Evolutionary conservation across 2,888 invertebrate species (phyloP).

Genomic region (Eudemis profundana): DNA sequence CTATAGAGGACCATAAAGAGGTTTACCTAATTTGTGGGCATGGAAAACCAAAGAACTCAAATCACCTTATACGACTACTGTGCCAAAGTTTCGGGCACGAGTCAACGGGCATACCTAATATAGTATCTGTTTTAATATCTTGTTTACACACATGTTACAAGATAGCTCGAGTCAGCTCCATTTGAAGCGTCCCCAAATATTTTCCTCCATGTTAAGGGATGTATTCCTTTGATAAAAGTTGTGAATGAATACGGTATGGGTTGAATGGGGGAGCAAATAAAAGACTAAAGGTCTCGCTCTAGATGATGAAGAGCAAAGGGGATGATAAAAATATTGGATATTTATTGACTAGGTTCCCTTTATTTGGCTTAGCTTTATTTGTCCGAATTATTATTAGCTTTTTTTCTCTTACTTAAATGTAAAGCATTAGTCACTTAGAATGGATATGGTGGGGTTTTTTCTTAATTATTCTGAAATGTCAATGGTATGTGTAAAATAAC

Average conservation of each 20-base stretch:
- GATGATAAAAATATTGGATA: background rate
- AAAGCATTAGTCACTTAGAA: too few species aligned
- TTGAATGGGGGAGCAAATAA: background rate
- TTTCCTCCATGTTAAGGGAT: background rate
- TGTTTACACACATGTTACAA: constrained; percentile 31
- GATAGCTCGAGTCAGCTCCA: background rate
- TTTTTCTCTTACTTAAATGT: too few species aligned
- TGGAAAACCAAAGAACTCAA: too few species aligned
- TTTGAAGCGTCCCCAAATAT: constrained; percentile 17
- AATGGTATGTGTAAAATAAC: too few species aligned
- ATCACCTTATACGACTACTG: background rate
- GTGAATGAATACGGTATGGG: background rate
- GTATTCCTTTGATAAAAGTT: background rate
- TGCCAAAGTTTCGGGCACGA: constrained; percentile 24
- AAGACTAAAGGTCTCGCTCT: background rate
- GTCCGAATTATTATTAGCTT: too few species aligned
- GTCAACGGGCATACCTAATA: constrained; percentile 7
- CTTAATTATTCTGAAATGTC: too few species aligned
- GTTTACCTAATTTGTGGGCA: too few species aligned
- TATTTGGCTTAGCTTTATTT: too few species aligned
- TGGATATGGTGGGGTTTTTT: too few species aligned
- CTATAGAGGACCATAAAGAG: too few species aligned
- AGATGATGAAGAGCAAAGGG: background rate
- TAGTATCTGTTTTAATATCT: constrained; percentile 34
- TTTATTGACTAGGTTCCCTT: too few species aligned